phyloP scores from a whole-genome alignment of 1,140 invertebrate species.

The Trachymyrmex cornetzi region DNA sequence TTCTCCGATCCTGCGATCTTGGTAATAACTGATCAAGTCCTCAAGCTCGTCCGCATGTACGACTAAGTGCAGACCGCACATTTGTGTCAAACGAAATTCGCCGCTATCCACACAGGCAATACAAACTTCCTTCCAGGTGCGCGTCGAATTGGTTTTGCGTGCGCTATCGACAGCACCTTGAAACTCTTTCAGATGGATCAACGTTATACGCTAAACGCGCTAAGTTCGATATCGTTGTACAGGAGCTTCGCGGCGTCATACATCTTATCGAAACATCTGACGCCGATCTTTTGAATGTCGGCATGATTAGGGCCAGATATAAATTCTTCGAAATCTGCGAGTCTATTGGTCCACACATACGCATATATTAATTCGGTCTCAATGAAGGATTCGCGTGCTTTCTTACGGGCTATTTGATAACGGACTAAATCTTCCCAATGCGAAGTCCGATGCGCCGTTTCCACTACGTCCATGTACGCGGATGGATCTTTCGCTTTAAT shows the following conservation, averaged over 20 bases:
- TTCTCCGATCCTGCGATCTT: constrained; percentile 98
- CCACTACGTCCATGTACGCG: constrained; percentile 99
- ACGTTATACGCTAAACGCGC: constrained; percentile 98
- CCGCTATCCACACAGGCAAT: constrained; percentile 99
- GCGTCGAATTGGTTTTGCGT: constrained; percentile 99
- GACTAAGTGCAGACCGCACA: constrained; percentile 99
- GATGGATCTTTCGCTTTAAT: constrained; percentile 99
- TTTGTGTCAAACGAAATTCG: constrained; percentile 99
- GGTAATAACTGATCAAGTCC: constrained; percentile 99
- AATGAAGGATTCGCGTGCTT: constrained; percentile 99
- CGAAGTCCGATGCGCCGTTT: constrained; percentile 95
- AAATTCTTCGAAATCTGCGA: constrained; percentile 99
- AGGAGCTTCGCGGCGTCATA: constrained; percentile 99
- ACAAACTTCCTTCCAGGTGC: constrained; percentile 99
- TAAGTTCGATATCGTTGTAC: constrained; percentile 99
- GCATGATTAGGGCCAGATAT: constrained; percentile 99
- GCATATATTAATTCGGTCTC: constrained; percentile 99
- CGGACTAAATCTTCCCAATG: constrained; percentile 99
- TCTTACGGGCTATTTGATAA: constrained; percentile 99
- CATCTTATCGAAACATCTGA: constrained; percentile 99
- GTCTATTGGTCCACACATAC: constrained; percentile 98
- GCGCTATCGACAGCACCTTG: constrained; percentile 99
- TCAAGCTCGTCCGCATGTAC: constrained; percentile 99
- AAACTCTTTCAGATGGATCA: constrained; percentile 99
- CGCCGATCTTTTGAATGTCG: constrained; percentile 99